Conservation (phyloP, 2,113 vertebrate species). For the Ammodytes marinus region DNA sequence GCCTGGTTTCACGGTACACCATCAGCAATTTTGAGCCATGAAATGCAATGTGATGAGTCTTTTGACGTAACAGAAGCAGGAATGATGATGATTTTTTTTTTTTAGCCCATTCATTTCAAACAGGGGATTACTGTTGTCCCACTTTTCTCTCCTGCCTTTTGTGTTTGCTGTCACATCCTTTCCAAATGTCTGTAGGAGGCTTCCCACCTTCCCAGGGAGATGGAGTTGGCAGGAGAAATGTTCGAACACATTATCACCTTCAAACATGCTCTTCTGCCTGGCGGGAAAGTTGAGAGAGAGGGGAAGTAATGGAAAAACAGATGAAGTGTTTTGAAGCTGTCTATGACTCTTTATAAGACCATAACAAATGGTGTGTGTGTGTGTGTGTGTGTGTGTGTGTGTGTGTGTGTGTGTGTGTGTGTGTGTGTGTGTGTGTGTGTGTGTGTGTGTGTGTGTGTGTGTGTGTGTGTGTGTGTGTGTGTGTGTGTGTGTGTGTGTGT, state of each 20-base stretch:
- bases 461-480: background rate
- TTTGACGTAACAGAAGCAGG: slow-evolving; percentile 34
- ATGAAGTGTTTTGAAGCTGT: slow-evolving; percentile 24
- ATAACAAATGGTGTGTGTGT: slow-evolving; percentile 16
- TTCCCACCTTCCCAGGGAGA: slow-evolving; percentile 32
- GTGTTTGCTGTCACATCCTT: slow-evolving; percentile 46
- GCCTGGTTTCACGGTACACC: slow-evolving; percentile 21
- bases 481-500: background rate
- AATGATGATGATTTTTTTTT: slow-evolving; percentile 17
- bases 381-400: background rate
- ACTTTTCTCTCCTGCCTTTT: slow-evolving; percentile 59
- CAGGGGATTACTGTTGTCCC: slow-evolving; percentile 54
- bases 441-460: too few relatives aligned
- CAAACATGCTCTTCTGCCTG: slow-evolving; percentile 20
- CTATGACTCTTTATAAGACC: background rate
- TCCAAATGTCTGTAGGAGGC: slow-evolving; percentile 28
- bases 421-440: too few relatives aligned
- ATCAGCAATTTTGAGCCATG: slow-evolving; percentile 27
- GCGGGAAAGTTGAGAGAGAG: background rate
- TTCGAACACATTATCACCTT: slow-evolving; percentile 55
- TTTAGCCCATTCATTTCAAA: slow-evolving; percentile 54
- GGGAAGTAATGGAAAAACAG: background rate
- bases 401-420: background rate
- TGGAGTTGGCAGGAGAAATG: slow-evolving; percentile 32
- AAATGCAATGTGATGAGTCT: slow-evolving; percentile 29